phyloP scores from a whole-genome alignment of 2,113 vertebrate species.

The Gorilla gorilla region DNA sequence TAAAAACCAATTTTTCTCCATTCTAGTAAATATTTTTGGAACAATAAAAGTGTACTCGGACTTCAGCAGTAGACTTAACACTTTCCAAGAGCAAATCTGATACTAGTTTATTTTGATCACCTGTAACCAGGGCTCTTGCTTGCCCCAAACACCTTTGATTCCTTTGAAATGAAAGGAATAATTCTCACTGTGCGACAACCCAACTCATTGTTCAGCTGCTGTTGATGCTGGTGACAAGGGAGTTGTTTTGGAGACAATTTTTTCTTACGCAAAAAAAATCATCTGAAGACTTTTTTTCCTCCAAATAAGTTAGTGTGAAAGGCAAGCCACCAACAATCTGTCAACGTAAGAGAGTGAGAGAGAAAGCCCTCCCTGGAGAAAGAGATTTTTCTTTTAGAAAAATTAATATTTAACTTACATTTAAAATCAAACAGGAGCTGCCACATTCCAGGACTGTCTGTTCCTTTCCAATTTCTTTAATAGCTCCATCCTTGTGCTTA shows the following conservation, averaged over 20 bases:
- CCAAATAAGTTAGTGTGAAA: conserved; percentile 64
- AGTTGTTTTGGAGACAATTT: conserved; percentile 80
- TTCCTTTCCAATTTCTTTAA: conserved; percentile 72
- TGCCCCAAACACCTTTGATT: conserved; percentile 70
- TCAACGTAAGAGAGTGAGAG: conserved; percentile 64
- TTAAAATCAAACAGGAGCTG: conserved; percentile 62
- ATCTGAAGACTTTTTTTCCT: conserved; percentile 60
- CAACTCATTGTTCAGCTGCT: conserved; percentile 76
- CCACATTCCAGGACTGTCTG: conserved; percentile 68
- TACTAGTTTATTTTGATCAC: conserved; percentile 68
- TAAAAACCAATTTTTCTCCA: background rate
- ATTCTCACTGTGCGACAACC: conserved; percentile 82
- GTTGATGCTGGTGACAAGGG: conserved; percentile 80
- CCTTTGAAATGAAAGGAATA: conserved; percentile 83
- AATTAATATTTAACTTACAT: conserved; percentile 78
- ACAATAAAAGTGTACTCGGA: background rate
- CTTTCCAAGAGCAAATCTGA: conserved; percentile 49
- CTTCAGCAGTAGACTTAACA: background rate
- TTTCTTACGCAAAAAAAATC: conserved; percentile 75
- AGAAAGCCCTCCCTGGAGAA: conserved; percentile 45
- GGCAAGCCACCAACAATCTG: conserved; percentile 77
- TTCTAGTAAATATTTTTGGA: background rate
- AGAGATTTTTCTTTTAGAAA: conserved; percentile 48
- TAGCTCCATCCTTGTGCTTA: conserved; percentile 45
- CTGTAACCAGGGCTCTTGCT: conserved; percentile 60